Evolutionary conservation across 2,113 vertebrate genomes (phyloP).

Genomic region (Pimephales promelas): DNA sequence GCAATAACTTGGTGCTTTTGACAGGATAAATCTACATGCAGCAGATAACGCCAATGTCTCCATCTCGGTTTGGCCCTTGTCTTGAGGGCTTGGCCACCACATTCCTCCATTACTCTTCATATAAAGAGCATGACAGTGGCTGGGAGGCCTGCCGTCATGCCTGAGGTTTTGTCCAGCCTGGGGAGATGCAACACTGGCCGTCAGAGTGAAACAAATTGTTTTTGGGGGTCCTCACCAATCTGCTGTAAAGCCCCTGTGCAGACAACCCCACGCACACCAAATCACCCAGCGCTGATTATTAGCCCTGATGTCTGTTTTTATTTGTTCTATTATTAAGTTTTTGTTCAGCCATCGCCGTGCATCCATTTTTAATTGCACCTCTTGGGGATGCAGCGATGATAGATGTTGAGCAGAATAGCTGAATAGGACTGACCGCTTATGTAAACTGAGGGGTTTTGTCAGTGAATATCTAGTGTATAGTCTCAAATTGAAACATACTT

Average conservation of each 20-base stretch:
- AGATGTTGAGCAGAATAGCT: conserved; percentile 24
- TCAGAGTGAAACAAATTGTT: conserved; percentile 33
- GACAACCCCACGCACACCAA: conserved; percentile 14
- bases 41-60: conserved; percentile 50
- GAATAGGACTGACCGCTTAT: conserved; percentile 1
- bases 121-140: conserved; percentile 58
- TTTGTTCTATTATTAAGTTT: conserved; percentile 43
- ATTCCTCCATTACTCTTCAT: conserved; percentile 64
- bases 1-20: conserved; percentile 46
- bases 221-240: conserved; percentile 25
- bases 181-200: conserved; percentile 15
- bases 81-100: conserved; percentile 51
- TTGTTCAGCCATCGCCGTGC: conserved; percentile 27
- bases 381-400: conserved; percentile 29
- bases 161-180: conserved; percentile 4
- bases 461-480: not conserved
- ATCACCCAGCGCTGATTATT: conserved; percentile 24
- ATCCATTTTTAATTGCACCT: conserved; percentile 41
- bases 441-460: conserved; percentile 10
- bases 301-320: conserved; percentile 49
- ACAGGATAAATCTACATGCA: conserved; percentile 24
- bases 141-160: not conserved
- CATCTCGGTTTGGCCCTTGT: conserved; percentile 35
- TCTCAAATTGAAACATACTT: conserved; percentile 1
- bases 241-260: conserved; percentile 1